phyloP scores from a whole-genome alignment of 2,888 invertebrate species.

The Thymelicus acteon region DNA sequence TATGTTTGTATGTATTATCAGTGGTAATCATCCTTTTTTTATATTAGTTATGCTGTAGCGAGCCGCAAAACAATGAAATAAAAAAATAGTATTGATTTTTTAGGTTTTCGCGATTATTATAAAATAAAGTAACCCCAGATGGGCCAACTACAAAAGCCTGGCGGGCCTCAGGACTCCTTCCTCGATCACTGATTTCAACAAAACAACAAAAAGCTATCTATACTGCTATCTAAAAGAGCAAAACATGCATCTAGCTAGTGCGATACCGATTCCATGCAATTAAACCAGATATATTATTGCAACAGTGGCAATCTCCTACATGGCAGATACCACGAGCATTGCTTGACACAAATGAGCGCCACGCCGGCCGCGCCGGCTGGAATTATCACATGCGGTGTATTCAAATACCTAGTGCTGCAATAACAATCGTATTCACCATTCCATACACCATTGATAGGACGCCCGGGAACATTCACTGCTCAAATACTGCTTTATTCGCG shows the following conservation, averaged over 20 bases:
- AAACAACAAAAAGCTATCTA: too few species aligned
- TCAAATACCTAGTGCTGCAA: slow-evolving; percentile 41
- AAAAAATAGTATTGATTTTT: too few species aligned
- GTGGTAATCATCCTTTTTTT: too few species aligned
- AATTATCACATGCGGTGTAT: slow-evolving; percentile 40
- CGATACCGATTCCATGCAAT: background rate
- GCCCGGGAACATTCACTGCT: slow-evolving; percentile 11
- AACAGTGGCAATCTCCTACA: slow-evolving; percentile 14
- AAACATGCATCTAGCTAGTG: background rate
- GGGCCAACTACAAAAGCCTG: too few species aligned
- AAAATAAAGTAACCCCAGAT: too few species aligned
- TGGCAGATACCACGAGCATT: slow-evolving; percentile 1
- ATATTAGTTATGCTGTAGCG: too few species aligned
- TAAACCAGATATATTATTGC: slow-evolving; percentile 7
- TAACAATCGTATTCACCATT: slow-evolving; percentile 38
- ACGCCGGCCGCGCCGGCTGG: background rate
- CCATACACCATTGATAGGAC: slow-evolving; percentile 34
- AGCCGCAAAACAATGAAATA: too few species aligned
- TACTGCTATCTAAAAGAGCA: background rate
- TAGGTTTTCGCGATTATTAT: too few species aligned
- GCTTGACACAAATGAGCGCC: slow-evolving; percentile 15
- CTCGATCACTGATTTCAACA: too few species aligned
- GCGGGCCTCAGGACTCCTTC: too few species aligned
- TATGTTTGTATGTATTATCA: too few species aligned
- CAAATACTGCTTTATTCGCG: slow-evolving; percentile 11